Conservation (phyloP, 1,140 invertebrate genomes). For the Patella vulgata region DNA sequence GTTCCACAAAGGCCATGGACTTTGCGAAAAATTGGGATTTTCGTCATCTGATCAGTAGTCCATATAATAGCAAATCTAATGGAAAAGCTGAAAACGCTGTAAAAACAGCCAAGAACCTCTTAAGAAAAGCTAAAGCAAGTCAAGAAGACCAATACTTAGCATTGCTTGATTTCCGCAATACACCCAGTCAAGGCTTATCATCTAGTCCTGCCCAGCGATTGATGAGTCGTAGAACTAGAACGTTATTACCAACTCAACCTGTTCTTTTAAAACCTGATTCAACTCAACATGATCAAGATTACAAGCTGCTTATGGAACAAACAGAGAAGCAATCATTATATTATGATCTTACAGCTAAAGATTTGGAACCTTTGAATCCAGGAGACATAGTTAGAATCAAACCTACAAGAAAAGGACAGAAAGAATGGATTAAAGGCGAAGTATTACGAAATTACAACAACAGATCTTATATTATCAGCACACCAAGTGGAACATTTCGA, state of each 20-base stretch:
- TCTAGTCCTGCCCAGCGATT: slow-evolving; percentile 25
- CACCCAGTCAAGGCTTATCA: slow-evolving; percentile 20
- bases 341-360: no score
- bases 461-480: slow-evolving; percentile 14
- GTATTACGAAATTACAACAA: background rate
- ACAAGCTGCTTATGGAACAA: no score
- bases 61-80: slow-evolving; percentile 29
- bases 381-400: slow-evolving; percentile 21
- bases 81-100: slow-evolving; percentile 39
- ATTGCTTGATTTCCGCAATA: slow-evolving; percentile 35
- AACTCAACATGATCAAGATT: no score
- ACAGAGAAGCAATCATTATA: no score
- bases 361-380: slow-evolving; percentile 8
- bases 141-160: slow-evolving; percentile 30
- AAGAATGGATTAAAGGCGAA: slow-evolving; percentile 8
- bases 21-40: slow-evolving; percentile 27
- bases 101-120: slow-evolving; percentile 35
- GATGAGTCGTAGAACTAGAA: slow-evolving; percentile 21
- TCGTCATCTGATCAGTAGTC: slow-evolving; percentile 25
- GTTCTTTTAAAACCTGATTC: no score
- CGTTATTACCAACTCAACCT: slow-evolving; percentile 25
- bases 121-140: slow-evolving; percentile 28
- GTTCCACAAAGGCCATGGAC: slow-evolving; percentile 13
- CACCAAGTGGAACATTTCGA: slow-evolving; percentile 2
- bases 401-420: slow-evolving; percentile 4